These are phyloP conservation scores for Menidia beryllina DNA, from an alignment of 2,113 vertebrate species.

Conservation along the genomic window DNA sequence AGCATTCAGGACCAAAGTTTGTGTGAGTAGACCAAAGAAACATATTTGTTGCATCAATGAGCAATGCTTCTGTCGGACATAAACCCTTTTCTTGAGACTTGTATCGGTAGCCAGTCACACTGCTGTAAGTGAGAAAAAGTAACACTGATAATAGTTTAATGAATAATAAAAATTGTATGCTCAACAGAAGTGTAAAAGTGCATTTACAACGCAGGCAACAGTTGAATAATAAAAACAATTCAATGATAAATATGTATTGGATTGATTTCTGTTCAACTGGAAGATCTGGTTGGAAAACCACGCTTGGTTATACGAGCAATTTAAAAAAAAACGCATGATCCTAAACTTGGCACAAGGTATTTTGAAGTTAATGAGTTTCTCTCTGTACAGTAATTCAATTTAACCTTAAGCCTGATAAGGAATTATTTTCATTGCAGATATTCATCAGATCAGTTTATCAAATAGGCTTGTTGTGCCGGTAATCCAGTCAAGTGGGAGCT, in stretches of 20 bases:
- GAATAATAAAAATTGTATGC: too few species aligned
- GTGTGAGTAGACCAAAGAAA: too few species aligned
- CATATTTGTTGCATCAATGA: too few species aligned
- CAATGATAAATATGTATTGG: background rate
- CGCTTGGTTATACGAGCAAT: slow-evolving; percentile 22
- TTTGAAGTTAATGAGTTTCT: slow-evolving; percentile 1
- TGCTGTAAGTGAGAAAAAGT: background rate
- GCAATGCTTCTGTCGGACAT: background rate
- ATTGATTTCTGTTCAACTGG: background rate
- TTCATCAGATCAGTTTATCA: slow-evolving; percentile 44
- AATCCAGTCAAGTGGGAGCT: slow-evolving; percentile 15
- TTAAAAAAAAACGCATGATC: slow-evolving; percentile 68
- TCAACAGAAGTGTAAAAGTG: too few species aligned
- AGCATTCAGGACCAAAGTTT: slow-evolving; percentile 20
- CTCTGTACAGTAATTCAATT: background rate
- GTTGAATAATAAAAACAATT: too few species aligned
- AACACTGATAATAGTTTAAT: too few species aligned
- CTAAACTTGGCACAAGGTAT: slow-evolving; percentile 9
- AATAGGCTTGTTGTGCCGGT: slow-evolving; percentile 40
- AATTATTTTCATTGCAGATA: slow-evolving; percentile 18
- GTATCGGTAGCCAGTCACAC: background rate
- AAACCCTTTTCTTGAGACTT: background rate
- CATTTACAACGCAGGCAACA: too few species aligned
- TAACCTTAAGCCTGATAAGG: background rate
- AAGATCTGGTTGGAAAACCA: background rate